phyloP scores from a whole-genome alignment of 2,797 vertebrate genomes.

The Alectoris magna region DNA sequence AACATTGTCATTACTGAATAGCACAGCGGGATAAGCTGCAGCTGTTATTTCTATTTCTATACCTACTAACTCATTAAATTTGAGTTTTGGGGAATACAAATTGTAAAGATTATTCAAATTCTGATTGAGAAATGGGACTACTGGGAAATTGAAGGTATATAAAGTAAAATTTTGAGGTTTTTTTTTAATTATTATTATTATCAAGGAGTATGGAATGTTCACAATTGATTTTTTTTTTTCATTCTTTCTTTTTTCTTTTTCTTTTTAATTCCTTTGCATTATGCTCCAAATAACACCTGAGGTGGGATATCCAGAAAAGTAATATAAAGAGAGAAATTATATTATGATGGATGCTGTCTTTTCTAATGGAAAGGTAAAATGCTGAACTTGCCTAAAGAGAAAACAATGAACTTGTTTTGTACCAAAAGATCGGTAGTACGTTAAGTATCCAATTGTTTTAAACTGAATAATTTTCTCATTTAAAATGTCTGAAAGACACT shows the following conservation, averaged over 20 bases:
- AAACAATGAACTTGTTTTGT: not conserved
- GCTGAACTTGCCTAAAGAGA: not conserved
- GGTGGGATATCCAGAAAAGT: not conserved
- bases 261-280: not conserved
- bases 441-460: not conserved
- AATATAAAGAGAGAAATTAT: conserved; percentile 37
- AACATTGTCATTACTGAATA: conserved; percentile 83
- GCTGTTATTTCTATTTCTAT: conserved; percentile 81
- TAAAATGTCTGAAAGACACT: not conserved
- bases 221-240: not conserved
- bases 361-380: conserved; percentile 12
- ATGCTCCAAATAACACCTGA: conserved; percentile 40
- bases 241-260: not conserved
- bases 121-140: conserved; percentile 78
- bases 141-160: conserved; percentile 73
- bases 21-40: conserved; percentile 79
- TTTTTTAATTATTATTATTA: not conserved
- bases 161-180: conserved; percentile 74
- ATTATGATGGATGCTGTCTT: not conserved
- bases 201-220: conserved; percentile 22
- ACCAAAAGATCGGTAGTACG: not conserved
- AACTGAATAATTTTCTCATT: conserved; percentile 11
- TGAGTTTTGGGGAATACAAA: conserved; percentile 81
- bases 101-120: conserved; percentile 82
- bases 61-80: conserved; percentile 82